phyloP scores from a whole-genome alignment of 92 coral and sea anemone species.

The Heteractis magnifica region DNA sequence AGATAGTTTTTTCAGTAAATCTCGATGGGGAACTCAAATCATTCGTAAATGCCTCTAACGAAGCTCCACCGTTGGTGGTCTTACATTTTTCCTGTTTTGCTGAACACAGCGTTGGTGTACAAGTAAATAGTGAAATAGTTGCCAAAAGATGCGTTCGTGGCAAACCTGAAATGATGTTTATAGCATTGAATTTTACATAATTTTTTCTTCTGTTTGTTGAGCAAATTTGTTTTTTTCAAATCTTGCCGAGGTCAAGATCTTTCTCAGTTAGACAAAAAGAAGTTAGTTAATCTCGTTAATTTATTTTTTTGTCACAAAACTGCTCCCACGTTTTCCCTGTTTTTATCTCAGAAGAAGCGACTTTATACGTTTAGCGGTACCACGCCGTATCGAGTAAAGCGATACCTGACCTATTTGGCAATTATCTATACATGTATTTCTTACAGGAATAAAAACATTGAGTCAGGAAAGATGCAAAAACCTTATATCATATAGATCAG shows the following conservation, averaged over 20 bases:
- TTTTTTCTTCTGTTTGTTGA: background rate
- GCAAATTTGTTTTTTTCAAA: background rate
- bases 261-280: background rate
- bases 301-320: background rate
- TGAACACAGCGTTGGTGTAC: background rate
- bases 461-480: background rate
- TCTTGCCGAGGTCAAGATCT: background rate
- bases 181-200: background rate
- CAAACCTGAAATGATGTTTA: background rate
- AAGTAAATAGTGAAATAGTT: background rate
- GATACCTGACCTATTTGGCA: background rate
- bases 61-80: background rate
- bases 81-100: background rate
- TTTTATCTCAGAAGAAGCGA: background rate
- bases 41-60: background rate
- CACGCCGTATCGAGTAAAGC: background rate
- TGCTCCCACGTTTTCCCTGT: background rate
- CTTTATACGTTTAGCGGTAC: background rate
- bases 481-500: constrained; percentile 8
- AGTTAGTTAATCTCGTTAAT: background rate
- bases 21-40: constrained; percentile 3
- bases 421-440: background rate
- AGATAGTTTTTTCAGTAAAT: constrained; percentile 1
- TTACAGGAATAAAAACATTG: background rate
- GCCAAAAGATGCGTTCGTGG: background rate